Evolutionary conservation across 2,888 invertebrate species (phyloP).

Genomic region (Lepeophtheirus nordmannii): DNA sequence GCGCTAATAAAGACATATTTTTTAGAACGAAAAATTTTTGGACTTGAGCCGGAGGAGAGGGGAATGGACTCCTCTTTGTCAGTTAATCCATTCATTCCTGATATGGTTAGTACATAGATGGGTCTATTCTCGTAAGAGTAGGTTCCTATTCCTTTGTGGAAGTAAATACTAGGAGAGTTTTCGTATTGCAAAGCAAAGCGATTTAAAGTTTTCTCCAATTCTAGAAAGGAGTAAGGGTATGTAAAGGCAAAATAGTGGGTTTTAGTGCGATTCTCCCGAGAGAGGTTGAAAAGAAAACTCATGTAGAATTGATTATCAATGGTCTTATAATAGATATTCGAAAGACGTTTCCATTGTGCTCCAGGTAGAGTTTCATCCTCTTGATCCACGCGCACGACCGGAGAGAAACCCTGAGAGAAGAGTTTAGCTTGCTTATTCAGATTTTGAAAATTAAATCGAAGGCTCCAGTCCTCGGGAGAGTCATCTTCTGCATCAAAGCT

Average conservation of each 20-base stretch:
- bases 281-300: conserved; percentile 41
- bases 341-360: background rate
- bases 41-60: conserved; percentile 43
- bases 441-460: conserved; percentile 69
- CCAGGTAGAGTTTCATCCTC: background rate
- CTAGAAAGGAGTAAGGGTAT: conserved; percentile 70
- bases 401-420: conserved; percentile 75
- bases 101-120: conserved; percentile 65
- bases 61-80: conserved; percentile 53
- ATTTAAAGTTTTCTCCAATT: conserved; percentile 55
- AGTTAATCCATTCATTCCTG: conserved; percentile 60
- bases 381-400: conserved; percentile 39
- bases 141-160: conserved; percentile 60
- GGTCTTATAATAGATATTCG: background rate
- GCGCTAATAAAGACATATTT: conserved; percentile 74
- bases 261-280: conserved; percentile 30
- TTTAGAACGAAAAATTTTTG: conserved; percentile 57
- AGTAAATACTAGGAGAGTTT: conserved; percentile 48
- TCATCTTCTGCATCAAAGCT: conserved; percentile 30
- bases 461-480: conserved; percentile 30
- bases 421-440: conserved; percentile 76
- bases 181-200: conserved; percentile 45
- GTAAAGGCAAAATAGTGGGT: conserved; percentile 67
- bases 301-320: conserved; percentile 42
- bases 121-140: conserved; percentile 59